Base-by-base conservation (phyloP, 2,888 invertebrate genomes). In the Endotricha flammealis region DNA sequence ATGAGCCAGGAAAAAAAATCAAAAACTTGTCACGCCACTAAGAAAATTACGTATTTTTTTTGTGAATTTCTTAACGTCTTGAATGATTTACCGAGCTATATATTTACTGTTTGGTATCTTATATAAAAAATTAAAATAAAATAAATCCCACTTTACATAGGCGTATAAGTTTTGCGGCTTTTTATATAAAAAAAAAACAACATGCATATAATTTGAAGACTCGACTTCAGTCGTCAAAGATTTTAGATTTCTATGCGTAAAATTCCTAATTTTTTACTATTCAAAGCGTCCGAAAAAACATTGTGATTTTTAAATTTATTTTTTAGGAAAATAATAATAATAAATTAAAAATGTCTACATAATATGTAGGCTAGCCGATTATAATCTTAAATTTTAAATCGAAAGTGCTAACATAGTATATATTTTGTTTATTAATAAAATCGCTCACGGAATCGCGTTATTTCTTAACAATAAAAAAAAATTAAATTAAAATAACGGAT, bases 381-480 rank as follows among this genome's bases (percentile, higher is more conserved):
- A 57, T 34, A 50, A 51, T 44, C 58, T 64, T 64, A 64, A 52
- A n/a, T 34, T 48, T 48, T 60, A 63, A 48, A 57, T 55, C 44
- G 43, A 64, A 50, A 64, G 57, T 59, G 64, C 62, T 56, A 53
- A 54, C 57, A 60, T 63, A 60, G 59, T 55, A 63, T 63, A 58
- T 53, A 51, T 57, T n/a, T 53, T 57, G 54, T 55, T 47, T 49
- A 53, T 53, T 51, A 55, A 53, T 46, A 16, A 14, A 28, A 32
- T 38, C 36, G 42, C 33, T 42, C 38, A 46, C 44, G 48, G 46
- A 46, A 49, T 39, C n/a, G 20, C 3, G n/a, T 20, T 12, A 12
- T 14, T 24, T 23, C 24, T 23, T 29, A 13, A 24, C 16, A 11
- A 20, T 22, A 27, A 33, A 27, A 25, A 17, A 11, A 36, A 23